Evolutionary conservation across 2,113 vertebrate genomes (phyloP), one percentile per base, ranked within the genome.

Genomic region (Odocoileus hemionus): DNA sequence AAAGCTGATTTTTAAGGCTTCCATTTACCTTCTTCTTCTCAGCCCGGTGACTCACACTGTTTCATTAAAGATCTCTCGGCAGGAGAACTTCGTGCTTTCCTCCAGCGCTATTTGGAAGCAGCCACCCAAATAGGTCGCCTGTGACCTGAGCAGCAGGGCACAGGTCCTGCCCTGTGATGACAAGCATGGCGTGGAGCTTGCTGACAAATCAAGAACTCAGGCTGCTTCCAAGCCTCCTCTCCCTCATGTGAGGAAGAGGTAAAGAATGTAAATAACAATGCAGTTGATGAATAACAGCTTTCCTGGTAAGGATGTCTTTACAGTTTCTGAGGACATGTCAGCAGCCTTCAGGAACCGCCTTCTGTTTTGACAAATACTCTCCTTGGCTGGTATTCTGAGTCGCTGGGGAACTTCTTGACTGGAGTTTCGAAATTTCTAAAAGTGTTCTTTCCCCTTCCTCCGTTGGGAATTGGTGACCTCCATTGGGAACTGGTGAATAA

Each of bases 1-100:
- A 47, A 95, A 83, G 70, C 57, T 92, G 57, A 47, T 28, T 74
- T 94, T 95, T 28, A 55, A 84, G 90, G 54, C 52, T 95, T 92
- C 76, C n/a, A 54, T 61, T 86, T 88, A 36, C 45, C 58, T 92
- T 74, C 45, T 60, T 88, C 52, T 39, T 96, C 57, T 95, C 55
- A 61, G 57, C 13, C 23, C 15, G 0, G 39, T 96, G 94, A 93
- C 55, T 78, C 88, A 94, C 6, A 19, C 54, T 74, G 21, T 39
- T 87, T 61, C 74, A 33, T 89, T 80, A 79, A 57, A 47, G 43
- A 50, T 58, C 64, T 86, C 83, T 91, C 2, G 1, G n/a, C 55
- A 58, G 26, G 30, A 74, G 55, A 36, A 43, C 45, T 67, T 39
- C 25, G 9, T 86, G 87, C 43, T 83, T 94, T 94, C 43, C 30